Conservation (phyloP, 2,113 vertebrate species). For the Noturus placidus region DNA sequence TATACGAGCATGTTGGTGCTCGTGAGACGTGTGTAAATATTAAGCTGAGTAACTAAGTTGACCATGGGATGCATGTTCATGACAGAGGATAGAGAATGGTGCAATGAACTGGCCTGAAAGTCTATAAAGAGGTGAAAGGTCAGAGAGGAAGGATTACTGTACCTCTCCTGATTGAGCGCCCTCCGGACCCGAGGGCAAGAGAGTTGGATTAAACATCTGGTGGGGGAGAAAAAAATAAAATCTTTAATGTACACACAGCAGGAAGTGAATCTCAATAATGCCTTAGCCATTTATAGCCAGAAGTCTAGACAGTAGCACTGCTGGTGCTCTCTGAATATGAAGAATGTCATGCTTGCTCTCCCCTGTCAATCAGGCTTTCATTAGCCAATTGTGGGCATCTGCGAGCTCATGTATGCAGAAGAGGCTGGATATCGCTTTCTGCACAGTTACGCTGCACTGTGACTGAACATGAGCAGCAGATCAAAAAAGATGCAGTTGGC, state of each 20-base stretch:
- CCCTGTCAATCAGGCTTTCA: neutral
- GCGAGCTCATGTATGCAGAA: neutral
- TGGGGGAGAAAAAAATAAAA: neutral
- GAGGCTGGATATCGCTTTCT: neutral
- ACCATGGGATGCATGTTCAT: constrained; percentile 46
- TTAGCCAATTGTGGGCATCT: neutral
- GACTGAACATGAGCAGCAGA: neutral
- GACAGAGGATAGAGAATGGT: constrained; percentile 37
- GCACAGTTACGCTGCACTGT: neutral
- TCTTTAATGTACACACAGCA: neutral
- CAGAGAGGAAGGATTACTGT: constrained; percentile 48
- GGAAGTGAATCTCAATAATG: neutral
- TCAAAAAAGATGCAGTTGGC: neutral
- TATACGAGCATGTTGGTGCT: neutral
- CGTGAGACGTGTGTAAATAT: neutral
- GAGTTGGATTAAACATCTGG: constrained; percentile 77
- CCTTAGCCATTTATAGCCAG: neutral
- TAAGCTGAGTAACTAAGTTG: constrained; percentile 20
- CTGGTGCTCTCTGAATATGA: no score
- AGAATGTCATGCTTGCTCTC: neutral
- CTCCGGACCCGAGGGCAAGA: constrained; percentile 75
- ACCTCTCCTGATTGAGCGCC: constrained; percentile 84
- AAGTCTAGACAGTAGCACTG: no score
- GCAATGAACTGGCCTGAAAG: neutral
- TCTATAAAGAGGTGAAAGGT: neutral